Base-by-base conservation (phyloP, 2,888 invertebrate species). In the Candidula unifasciata region DNA sequence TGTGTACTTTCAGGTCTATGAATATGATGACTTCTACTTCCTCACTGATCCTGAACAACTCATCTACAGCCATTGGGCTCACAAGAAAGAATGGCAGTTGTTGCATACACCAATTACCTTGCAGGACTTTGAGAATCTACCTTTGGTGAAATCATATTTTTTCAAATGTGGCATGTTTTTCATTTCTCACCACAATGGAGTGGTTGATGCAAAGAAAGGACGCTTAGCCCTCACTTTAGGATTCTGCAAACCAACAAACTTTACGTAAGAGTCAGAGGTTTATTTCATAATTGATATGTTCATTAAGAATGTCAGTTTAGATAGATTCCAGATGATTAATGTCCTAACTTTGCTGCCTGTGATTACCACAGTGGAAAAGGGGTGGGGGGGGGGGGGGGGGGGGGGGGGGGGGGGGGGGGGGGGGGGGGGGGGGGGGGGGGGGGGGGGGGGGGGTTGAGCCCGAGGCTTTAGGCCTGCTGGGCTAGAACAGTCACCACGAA, bases 11-110 rank as follows among this genome's bases (percentile, higher is more conserved):
- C 88, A 92, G 92, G 92, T 93, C 93, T 99, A 99, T 94, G 99
- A 99, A 94, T 99, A 99, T 94, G 99, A 99, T 93, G 99, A 99
- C 94, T 99, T 99, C 94, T 99, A 99, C 95, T 99, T 99, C 95
- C 95, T 99, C 92, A 99, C 99, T 54, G 99, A 99, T 94, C 98
- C 99, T 0, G 96, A 98, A 73, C 92, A 93, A 87, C 90, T 93
- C 73, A 91, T 94, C 87, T 94, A 93, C 92, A 93, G 93, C 85
- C 94, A 94, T 88, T 93, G 92, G 91, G 92, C 93, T 2, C 93
- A 93, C 88, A 91, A 92, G 68, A 88, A 90, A 0, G 89, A 90
- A 74, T 94, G 93, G 93, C 93, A 94, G 88, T 91, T 94, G 66
- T 88, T 93, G n/a, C 85, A 89, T 10, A 88, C 89, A 64, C 90